A percentile compares a stretch with the other conserved stretches of the same genome.
Conservation (phyloP, 2,113 vertebrate genomes). For the Mormoops blainvillei region DNA sequence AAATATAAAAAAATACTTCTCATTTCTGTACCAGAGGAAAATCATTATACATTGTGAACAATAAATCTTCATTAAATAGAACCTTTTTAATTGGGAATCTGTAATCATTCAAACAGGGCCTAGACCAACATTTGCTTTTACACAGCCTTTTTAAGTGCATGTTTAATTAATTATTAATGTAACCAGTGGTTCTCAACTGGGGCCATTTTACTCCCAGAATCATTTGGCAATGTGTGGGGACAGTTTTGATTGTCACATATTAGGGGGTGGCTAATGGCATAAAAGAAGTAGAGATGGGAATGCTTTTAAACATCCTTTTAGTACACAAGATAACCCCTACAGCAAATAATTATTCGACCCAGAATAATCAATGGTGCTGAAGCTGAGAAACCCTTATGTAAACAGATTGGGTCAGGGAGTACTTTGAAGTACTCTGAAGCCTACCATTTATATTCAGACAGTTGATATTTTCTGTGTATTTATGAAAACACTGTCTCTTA, state of each 20-base stretch:
- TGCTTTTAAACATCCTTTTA: neutral
- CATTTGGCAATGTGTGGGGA: neutral
- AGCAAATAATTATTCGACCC: neutral
- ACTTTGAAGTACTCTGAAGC: neutral
- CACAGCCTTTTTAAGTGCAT: neutral
- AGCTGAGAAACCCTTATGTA: neutral
- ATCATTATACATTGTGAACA: neutral
- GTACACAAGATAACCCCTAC: neutral
- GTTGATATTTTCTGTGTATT: neutral
- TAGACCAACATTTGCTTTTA: neutral
- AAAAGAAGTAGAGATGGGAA: neutral
- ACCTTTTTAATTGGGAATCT: neutral
- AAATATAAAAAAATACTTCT: neutral
- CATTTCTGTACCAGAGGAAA: constrained; percentile 2
- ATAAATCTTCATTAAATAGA: neutral
- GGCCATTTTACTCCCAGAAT: neutral
- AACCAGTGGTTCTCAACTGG: neutral
- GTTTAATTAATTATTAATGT: neutral
- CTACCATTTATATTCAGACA: neutral
- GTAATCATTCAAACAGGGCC: neutral
- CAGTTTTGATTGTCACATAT: neutral
- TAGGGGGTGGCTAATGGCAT: neutral
- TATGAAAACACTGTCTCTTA: neutral
- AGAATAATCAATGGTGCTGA: neutral
- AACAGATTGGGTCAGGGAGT: neutral